phyloP scores from a whole-genome alignment of 2,113 vertebrate species.

The Mus pahari region DNA sequence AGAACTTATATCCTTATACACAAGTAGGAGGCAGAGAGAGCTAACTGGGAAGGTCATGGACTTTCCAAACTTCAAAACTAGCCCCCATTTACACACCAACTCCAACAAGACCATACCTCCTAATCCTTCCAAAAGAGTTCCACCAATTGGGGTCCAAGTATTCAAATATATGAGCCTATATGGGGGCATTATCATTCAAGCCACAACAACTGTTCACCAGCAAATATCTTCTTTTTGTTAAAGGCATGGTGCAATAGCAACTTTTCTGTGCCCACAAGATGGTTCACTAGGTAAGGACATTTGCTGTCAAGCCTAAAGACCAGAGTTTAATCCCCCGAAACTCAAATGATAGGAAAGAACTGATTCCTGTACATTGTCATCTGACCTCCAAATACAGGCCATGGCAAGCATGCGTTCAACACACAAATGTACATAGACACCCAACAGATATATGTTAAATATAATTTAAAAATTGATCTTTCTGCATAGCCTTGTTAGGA shows the following conservation, averaged over 20 bases:
- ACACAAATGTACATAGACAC: neutral
- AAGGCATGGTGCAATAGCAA: constrained; percentile 27
- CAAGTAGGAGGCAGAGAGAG: neutral
- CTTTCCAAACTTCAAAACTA: neutral
- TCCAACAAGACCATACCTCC: neutral
- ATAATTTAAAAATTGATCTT: neutral
- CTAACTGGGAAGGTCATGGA: neutral
- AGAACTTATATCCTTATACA: neutral
- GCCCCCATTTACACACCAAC: neutral
- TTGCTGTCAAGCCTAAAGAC: neutral
- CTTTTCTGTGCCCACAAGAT: neutral
- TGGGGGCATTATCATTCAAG: neutral
- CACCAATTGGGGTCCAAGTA: neutral
- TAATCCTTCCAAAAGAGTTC: neutral
- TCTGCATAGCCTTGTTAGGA: neutral
- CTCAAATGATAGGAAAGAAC: neutral
- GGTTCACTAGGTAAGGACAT: neutral
- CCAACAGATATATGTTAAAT: neutral
- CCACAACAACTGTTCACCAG: neutral
- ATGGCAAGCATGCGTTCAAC: neutral
- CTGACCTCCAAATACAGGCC: neutral
- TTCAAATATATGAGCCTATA: neutral
- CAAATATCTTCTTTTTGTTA: constrained; percentile 44
- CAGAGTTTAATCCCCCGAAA: neutral
- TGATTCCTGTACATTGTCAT: too few relatives aligned